phyloP scores from a whole-genome alignment of 1,140 invertebrate species.

The Eurytemora carolleeae region DNA sequence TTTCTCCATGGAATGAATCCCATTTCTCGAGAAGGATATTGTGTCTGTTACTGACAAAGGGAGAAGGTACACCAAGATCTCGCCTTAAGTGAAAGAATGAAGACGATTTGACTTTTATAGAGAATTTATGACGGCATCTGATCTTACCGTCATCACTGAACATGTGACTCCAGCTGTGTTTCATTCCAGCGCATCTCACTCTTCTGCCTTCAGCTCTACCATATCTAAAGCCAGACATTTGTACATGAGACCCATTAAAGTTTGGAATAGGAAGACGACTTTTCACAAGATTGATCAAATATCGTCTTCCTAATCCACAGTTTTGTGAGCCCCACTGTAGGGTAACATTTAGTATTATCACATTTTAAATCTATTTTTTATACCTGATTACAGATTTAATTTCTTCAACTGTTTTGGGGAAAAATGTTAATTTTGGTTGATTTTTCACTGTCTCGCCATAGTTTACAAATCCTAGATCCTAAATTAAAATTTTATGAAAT shows the following conservation, averaged over 20 bases:
- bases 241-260: no score
- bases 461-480: not conserved
- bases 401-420: not conserved
- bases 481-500: no score
- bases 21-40: not conserved
- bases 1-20: not conserved
- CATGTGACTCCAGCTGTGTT: not conserved
- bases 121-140: not conserved
- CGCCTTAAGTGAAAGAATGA: not conserved
- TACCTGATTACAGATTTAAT: not conserved
- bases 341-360: not conserved
- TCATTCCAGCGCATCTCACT: not conserved
- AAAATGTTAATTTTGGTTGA: not conserved
- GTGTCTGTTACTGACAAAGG: not conserved
- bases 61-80: not conserved
- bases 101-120: not conserved
- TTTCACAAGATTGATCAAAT: no score
- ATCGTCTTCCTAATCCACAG: no score
- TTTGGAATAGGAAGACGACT: no score
- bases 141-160: not conserved
- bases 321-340: no score
- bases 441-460: not conserved
- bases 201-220: not conserved
- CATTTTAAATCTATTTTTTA: not conserved
- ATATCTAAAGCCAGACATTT: no score